Base-by-base conservation (phyloP, 2,113 vertebrate species). In the Melozone crissalis region DNA sequence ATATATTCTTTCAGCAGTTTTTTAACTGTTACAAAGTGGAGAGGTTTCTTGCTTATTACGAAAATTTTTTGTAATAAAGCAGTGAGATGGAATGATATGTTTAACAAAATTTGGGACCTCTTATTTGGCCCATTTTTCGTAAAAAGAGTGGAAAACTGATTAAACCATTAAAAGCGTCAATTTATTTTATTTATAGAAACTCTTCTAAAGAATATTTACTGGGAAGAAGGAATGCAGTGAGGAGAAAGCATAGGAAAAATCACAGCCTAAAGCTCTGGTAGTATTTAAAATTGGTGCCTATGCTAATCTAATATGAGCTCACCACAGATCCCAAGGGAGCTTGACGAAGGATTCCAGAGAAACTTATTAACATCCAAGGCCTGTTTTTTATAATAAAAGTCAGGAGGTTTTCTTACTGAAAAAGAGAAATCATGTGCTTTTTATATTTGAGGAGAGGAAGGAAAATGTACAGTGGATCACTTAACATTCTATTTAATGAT, bases 221-320 rank as follows among this genome's bases (percentile, higher is more conserved):
- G 82, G 52, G 55, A 81, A 68, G 31, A 90, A 93, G 37, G 91
- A 92, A 95, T 94, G 84, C 62, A 79, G 2, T 90, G 69, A 89
- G 59, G 31, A 92, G 28, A 91, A 92, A 30, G 43, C 89, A 82
- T 76, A 93, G 69, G 84, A 90, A 93, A 96, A 93, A 51, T 47
- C 66, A 71, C n/a, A 77, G 80, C 51, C 51, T 91, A 76, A 39
- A 87, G 71, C 71, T 96, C 94, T 94, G 96, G 69, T 96, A 94
- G 81, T 94, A 69, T 91, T 97, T 97, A 97, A 94, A 96, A 89
- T 63, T 33, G 61, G 69, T 97, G 95, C 95, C 94, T 95, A 31
- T 90, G 39, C 73, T 96, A 94, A 96, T 96, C 94, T 96, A 90
- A 92, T 91, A 35, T 37, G 89, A 95, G 61, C 66, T 95, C 55